phyloP scores from a whole-genome alignment of 1,140 invertebrate genomes.

The Drosophila varians region DNA sequence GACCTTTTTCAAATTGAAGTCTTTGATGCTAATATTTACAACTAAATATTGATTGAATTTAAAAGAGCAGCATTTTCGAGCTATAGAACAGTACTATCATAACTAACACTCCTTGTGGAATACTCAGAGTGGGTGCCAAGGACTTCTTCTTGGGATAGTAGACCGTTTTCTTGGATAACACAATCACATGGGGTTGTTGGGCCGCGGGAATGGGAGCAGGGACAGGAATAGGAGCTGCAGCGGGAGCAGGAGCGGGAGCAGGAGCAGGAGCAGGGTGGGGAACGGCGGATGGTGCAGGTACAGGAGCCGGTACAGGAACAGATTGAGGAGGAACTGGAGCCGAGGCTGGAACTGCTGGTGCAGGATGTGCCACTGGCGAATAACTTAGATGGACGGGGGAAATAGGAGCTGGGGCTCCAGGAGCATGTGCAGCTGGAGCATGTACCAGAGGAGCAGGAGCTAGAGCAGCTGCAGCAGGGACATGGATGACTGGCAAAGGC shows the following conservation, averaged over 20 bases:
- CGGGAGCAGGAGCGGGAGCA: slow-evolving; percentile 2
- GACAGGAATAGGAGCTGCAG: too few species aligned
- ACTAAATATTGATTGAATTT: not conserved
- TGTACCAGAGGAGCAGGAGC: not conserved
- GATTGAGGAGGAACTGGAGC: not conserved
- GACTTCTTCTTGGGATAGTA: slow-evolving; percentile 26
- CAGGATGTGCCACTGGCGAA: not conserved
- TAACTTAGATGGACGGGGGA: not conserved
- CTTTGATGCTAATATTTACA: not conserved
- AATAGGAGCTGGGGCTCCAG: not conserved
- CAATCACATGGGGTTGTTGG: slow-evolving; percentile 27
- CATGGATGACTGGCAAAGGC: slow-evolving; percentile 22
- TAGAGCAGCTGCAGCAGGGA: slow-evolving; percentile 3
- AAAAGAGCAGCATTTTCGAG: slow-evolving; percentile 9
- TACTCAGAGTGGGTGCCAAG: slow-evolving; percentile 17
- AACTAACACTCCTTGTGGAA: slow-evolving; percentile 14
- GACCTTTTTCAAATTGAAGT: not conserved
- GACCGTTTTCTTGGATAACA: slow-evolving; percentile 35
- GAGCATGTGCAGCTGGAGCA: not conserved
- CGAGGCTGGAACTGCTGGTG: not conserved
- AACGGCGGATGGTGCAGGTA: not conserved
- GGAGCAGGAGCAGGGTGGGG: not conserved
- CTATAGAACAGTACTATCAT: slow-evolving; percentile 24
- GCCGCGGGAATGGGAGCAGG: not conserved
- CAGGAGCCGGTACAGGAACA: not conserved